A percentile compares a stretch with the other conserved stretches of the same genome.
These are phyloP conservation scores for Chionomys nivalis DNA, from an alignment of 2,113 vertebrate species.

Conservation along the genomic window DNA sequence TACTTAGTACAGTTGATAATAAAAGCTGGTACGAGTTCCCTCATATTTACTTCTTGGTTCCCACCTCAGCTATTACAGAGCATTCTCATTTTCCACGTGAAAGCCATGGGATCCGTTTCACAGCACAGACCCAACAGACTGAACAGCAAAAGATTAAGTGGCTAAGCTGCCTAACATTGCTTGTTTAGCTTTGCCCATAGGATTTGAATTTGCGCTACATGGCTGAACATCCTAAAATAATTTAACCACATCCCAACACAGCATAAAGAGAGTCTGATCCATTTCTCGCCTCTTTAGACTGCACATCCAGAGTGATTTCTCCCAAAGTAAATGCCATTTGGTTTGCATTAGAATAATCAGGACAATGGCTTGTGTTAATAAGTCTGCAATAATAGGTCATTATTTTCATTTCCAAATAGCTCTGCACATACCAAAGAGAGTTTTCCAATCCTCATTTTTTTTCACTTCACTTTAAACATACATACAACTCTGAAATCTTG, in stretches of 20 bases:
- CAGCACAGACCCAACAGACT: slow-evolving; percentile 85
- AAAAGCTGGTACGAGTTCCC: slow-evolving; percentile 85
- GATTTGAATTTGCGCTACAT: slow-evolving; percentile 86
- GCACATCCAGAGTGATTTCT: slow-evolving; percentile 82
- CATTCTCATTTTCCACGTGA: slow-evolving; percentile 91
- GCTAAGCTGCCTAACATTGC: slow-evolving; percentile 82
- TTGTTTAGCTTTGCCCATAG: slow-evolving; percentile 86
- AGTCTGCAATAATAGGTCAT: slow-evolving; percentile 74
- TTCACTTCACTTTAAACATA: slow-evolving; percentile 18
- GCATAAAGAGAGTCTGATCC: slow-evolving; percentile 81
- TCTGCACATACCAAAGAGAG: slow-evolving; percentile 15
- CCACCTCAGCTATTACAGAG: slow-evolving; percentile 87
- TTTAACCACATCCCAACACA: slow-evolving; percentile 85
- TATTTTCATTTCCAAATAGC: slow-evolving; percentile 76
- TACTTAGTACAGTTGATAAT: slow-evolving; percentile 88
- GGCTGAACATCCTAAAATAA: slow-evolving; percentile 85
- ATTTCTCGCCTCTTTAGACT: slow-evolving; percentile 84
- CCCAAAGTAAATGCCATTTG: slow-evolving; percentile 87
- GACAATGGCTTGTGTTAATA: slow-evolving; percentile 84
- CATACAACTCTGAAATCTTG: neutral
- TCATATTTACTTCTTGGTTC: slow-evolving; percentile 90
- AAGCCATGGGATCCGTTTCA: slow-evolving; percentile 87
- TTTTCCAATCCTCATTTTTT: neutral
- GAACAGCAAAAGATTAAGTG: slow-evolving; percentile 86
- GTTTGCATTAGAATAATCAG: slow-evolving; percentile 84